Evolutionary conservation across 2,888 invertebrate species (phyloP).

Genomic region (Catocala fraxini): DNA sequence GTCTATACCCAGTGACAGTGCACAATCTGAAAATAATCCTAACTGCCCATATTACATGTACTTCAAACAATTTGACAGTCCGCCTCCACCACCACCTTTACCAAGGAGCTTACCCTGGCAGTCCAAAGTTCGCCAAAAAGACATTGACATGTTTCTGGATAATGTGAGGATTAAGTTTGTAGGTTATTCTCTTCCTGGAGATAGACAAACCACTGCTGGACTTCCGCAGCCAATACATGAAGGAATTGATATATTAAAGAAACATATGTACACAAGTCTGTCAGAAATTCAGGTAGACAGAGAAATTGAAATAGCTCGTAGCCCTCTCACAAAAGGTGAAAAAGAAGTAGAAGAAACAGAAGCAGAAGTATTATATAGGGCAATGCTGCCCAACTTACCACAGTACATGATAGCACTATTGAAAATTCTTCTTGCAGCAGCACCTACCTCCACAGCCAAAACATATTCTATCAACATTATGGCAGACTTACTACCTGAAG

Average conservation of each 20-base stretch:
- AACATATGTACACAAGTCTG: slow-evolving; percentile 97
- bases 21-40: slow-evolving; percentile 73
- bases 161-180: slow-evolving; percentile 98
- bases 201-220: slow-evolving; percentile 96
- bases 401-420: slow-evolving; percentile 99
- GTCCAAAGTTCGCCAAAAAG: slow-evolving; percentile 97
- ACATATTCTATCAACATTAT: slow-evolving; percentile 99
- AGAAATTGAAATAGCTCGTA: slow-evolving; percentile 96
- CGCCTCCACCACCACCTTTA: slow-evolving; percentile 80
- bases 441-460: slow-evolving; percentile 99
- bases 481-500: slow-evolving; percentile 98
- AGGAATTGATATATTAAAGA: slow-evolving; percentile 95
- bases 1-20: slow-evolving; percentile 76
- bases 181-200: slow-evolving; percentile 96
- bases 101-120: slow-evolving; percentile 95
- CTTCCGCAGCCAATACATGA: slow-evolving; percentile 99
- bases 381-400: slow-evolving; percentile 98
- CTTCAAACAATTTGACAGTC: slow-evolving; percentile 80
- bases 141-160: slow-evolving; percentile 97
- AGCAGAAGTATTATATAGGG: slow-evolving; percentile 96
- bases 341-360: slow-evolving; percentile 93
- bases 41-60: slow-evolving; percentile 80
- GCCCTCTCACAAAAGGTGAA: slow-evolving; percentile 96
- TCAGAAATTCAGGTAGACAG: slow-evolving; percentile 96
- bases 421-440: slow-evolving; percentile 98